Percentiles rank a stretch among this genome's conserved stretches.
Conservation (phyloP, 2,888 invertebrate genomes). For the Caradrina clavipalpis region DNA sequence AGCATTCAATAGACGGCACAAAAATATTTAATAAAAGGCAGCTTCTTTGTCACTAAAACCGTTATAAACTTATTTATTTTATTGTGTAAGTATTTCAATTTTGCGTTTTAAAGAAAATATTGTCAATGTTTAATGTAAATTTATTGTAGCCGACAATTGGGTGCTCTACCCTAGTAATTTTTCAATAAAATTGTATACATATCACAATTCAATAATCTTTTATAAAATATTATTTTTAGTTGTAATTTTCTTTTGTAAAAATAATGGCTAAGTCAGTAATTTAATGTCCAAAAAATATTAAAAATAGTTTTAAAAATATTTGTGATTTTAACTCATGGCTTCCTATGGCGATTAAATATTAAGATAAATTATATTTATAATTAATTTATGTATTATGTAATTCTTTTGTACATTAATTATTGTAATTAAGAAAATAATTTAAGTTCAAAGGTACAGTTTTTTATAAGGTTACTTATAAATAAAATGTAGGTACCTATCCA, state of each 20-base stretch:
- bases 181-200: constrained; percentile 48
- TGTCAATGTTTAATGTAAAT: neutral
- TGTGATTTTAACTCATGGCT: constrained; percentile 58
- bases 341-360: constrained; percentile 44
- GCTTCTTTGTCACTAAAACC: constrained; percentile 21
- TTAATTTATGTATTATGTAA: constrained; percentile 20
- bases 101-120: neutral
- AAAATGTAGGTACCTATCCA: too few species aligned
- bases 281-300: constrained; percentile 31
- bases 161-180: constrained; percentile 37
- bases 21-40: constrained; percentile 7
- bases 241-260: constrained; percentile 61
- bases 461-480: neutral
- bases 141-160: constrained; percentile 22
- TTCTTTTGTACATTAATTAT: constrained; percentile 45
- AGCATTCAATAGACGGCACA: constrained; percentile 32
- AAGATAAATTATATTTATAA: constrained; percentile 32
- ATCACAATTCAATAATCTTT: constrained; percentile 53
- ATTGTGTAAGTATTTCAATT: constrained; percentile 3
- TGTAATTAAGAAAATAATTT: constrained; percentile 14
- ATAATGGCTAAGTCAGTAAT: constrained; percentile 52
- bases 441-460: constrained; percentile 9
- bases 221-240: constrained; percentile 25
- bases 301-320: constrained; percentile 29
- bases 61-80: constrained; percentile 12